Evolutionary conservation across 1,140 invertebrate genomes (phyloP).

Genomic region (Sycophaga agraensis): DNA sequence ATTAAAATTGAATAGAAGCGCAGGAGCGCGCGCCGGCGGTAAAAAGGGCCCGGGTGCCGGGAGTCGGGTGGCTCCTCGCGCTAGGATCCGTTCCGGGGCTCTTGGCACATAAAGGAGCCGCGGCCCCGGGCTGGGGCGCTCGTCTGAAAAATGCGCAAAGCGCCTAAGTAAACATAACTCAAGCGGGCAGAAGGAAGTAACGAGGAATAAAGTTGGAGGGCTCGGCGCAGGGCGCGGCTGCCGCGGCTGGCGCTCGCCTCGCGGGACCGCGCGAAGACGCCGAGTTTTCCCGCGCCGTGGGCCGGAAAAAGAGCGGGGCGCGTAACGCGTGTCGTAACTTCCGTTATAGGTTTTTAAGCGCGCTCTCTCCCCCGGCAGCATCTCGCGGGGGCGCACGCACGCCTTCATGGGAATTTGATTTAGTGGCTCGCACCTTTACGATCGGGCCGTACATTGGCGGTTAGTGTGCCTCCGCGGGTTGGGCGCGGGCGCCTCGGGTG

Average conservation of each 20-base stretch:
- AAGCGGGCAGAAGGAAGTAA: background rate
- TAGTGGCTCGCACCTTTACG: slow-evolving; percentile 45
- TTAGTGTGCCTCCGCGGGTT: slow-evolving; percentile 21
- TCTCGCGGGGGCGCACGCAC: no score
- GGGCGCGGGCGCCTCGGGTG: slow-evolving; percentile 14
- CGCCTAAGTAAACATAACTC: slow-evolving; percentile 18
- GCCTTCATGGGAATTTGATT: slow-evolving; percentile 43
- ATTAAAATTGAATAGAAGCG: no score
- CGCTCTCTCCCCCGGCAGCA: no score
- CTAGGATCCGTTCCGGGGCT: no score
- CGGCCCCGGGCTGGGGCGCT: no score
- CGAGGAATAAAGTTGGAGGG: slow-evolving; percentile 8
- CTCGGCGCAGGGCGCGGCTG: no score
- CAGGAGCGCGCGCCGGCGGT: no score
- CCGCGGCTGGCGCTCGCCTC: background rate
- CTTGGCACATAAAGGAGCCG: background rate
- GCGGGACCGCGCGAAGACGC: no score
- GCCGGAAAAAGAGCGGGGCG: slow-evolving; percentile 21
- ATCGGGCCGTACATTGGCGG: slow-evolving; percentile 36
- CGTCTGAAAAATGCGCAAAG: no score
- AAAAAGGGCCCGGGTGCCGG: no score
- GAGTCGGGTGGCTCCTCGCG: no score
- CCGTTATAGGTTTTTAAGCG: slow-evolving; percentile 43
- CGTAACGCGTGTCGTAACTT: slow-evolving; percentile 35
- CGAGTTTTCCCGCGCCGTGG: background rate